Percentiles rank a stretch among this genome's conserved stretches.
Evolutionary conservation across 2,888 invertebrate genomes (phyloP).

Genomic region (Chloroclystis v-ata): DNA sequence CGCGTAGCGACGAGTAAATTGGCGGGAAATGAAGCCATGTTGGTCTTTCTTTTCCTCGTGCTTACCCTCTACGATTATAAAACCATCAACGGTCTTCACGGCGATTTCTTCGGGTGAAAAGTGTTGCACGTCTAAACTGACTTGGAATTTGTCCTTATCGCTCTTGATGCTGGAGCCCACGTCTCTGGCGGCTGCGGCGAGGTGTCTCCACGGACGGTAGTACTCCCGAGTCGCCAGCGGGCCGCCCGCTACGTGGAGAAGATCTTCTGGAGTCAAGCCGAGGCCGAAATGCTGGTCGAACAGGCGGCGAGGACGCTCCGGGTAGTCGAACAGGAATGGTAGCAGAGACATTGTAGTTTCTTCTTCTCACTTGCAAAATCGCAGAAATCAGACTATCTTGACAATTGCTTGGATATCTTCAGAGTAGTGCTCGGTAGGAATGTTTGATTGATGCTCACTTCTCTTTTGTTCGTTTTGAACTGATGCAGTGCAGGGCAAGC

Average conservation of each 20-base stretch:
- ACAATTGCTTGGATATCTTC: neutral
- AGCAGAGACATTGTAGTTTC: slow-evolving; percentile 65
- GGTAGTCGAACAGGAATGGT: slow-evolving; percentile 63
- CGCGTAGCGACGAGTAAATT: slow-evolving; percentile 86
- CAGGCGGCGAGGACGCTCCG: slow-evolving; percentile 63
- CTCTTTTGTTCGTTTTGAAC: slow-evolving; percentile 38
- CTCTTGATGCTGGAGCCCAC: slow-evolving; percentile 74
- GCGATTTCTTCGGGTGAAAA: slow-evolving; percentile 86
- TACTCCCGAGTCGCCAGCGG: slow-evolving; percentile 52
- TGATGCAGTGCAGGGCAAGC: slow-evolving; percentile 32
- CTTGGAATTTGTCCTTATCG: slow-evolving; percentile 70
- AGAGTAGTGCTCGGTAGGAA: no score
- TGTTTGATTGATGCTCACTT: neutral
- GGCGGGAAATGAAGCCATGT: slow-evolving; percentile 85
- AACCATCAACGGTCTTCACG: slow-evolving; percentile 85
- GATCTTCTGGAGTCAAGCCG: slow-evolving; percentile 69
- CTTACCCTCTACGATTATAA: slow-evolving; percentile 85
- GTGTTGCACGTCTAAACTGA: slow-evolving; percentile 86
- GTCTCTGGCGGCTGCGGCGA: slow-evolving; percentile 68
- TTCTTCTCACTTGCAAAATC: slow-evolving; percentile 8
- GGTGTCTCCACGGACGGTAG: slow-evolving; percentile 65
- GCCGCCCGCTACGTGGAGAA: slow-evolving; percentile 44
- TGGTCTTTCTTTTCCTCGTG: slow-evolving; percentile 88
- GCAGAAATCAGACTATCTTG: neutral
- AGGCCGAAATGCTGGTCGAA: slow-evolving; percentile 76